Base-by-base conservation (phyloP, 2,797 vertebrate species). In the Acipenser transmontanus region DNA sequence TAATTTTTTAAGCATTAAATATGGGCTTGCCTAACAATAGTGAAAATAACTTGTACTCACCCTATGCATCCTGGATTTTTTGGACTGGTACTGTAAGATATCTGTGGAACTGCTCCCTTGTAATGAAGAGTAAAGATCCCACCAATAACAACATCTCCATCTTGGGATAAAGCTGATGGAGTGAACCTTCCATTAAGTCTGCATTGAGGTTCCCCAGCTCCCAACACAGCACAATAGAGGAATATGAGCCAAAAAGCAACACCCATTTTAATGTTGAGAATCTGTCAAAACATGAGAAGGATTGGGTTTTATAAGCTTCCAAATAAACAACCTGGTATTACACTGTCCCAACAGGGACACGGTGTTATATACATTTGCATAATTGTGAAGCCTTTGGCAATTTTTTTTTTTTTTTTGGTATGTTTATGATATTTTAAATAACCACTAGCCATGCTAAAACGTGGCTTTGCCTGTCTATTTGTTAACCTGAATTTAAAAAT, bases 71-170 rank as follows among this genome's bases (percentile, higher is more conserved):
- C 79, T 12, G 84, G 80, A 49, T 76, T 74, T 1, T 72, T 75
- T 2, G 89, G 87, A 75, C 66, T 81, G 72, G 86, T 80, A 50
- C 81, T 87, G 69, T 63, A 78, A 71, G 85, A 83, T 13, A 81
- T 69, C 59, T 85, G 82, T 60, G 87, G 85, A 82, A 87, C 85
- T 73, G 86, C 86, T 70, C 87, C 82, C 74, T 84, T 87, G 60
- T 87, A 89, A 71, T 91, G 89, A 67, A 90, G 70, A 1, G 87
- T 87, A 47, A 91, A 91, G 71, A 89, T 86, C 2, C 84, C 88
- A 63, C 87, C 89, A 47, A 91, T 82, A 10, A 85, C 57, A 70
- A 76, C 87, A 56, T 88, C 78, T 69, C 87, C 87, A 10, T 70
- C 59, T 49, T 10, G 8, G 12, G 49, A 50, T 20, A 64, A 10